These are phyloP conservation scores for Pocillopora grandis DNA, from an alignment of 92 coral and sea anemone genomes.

Conservation along the genomic window DNA sequence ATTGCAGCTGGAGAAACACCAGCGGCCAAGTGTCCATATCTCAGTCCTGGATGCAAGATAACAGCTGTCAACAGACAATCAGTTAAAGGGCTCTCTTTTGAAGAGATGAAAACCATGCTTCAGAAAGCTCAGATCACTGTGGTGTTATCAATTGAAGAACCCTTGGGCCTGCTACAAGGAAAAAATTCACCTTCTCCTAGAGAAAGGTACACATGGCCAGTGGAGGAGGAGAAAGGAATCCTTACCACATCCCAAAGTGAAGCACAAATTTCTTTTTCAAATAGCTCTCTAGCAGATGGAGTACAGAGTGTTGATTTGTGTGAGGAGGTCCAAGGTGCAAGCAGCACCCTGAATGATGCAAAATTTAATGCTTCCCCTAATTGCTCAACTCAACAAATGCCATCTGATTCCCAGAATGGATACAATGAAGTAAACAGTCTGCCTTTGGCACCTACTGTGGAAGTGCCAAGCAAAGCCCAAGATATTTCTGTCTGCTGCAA, in stretches of 20 bases:
- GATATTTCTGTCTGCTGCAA: background rate
- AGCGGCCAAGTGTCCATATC: background rate
- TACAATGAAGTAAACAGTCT: background rate
- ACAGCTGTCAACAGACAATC: background rate
- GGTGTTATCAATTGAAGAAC: background rate
- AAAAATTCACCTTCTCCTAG: background rate
- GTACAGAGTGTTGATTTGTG: background rate
- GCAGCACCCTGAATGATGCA: background rate
- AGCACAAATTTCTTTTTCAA: background rate
- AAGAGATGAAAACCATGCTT: background rate
- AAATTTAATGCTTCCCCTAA: background rate
- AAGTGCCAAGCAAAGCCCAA: background rate
- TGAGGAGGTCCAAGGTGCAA: background rate
- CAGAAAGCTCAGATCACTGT: background rate
- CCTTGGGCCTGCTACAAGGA: background rate
- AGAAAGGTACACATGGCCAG: background rate
- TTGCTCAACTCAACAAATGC: background rate
- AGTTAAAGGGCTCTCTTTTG: background rate
- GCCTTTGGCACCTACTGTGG: background rate
- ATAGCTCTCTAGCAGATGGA: background rate
- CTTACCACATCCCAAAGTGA: background rate
- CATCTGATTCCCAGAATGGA: background rate
- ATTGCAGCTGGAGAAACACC: background rate
- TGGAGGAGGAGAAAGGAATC: background rate
- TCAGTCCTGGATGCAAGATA: conserved; percentile 8